Evolutionary conservation across 53 echinoderm and acorn worm species (phyloP), one percentile per base, ranked within the genome.

Genomic region (Echinometra lucunter): DNA sequence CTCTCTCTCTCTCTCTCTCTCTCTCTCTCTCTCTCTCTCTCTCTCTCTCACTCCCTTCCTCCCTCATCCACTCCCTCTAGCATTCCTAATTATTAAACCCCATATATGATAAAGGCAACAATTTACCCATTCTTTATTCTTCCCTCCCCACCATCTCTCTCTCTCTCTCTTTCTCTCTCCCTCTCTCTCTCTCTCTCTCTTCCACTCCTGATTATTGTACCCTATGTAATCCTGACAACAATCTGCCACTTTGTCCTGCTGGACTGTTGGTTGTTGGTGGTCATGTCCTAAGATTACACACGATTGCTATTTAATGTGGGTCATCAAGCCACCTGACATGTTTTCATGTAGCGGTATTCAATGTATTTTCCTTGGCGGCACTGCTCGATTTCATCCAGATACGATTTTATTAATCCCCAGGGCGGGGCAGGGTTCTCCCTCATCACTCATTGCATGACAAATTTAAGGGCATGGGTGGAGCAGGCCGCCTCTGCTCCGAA

Each of bases 261-360:
- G 4, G 38, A 15, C 19, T 42, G 18, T 4, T 78, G 19, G 38
- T 78, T 17, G 37, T 5, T 88, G 88, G 88, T 88, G 55, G 55
- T 88, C 88, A 55, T 88, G 88, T 88, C 32, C 49, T 38, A n/a
- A 56, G 88, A 30, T 88, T 88, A 88, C 88, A 49, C 88, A 4
- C 56, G 37, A 88, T 88, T 56, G 56, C 49, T 88, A 49, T 88
- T 88, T 88, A 88, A 88, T 88, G 88, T 88, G 56, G 88, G n/a
- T 55, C 28, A 88, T 88, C 53, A 88, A 55, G 17, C 88, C 49
- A 55, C 53, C 88, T 88, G 49, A 49, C 88, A 88, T 88, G 88
- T 88, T 88, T 88, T 88, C 88, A 88, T 88, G 49, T 55, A 53
- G 88, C 56, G 49, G 88, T 88, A 88, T 88, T 88, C 88, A 49